Evolutionary conservation across 1,140 invertebrate genomes (phyloP), one percentile per base, ranked within the genome.

Genomic region (Polypedilum vanderplanki): DNA sequence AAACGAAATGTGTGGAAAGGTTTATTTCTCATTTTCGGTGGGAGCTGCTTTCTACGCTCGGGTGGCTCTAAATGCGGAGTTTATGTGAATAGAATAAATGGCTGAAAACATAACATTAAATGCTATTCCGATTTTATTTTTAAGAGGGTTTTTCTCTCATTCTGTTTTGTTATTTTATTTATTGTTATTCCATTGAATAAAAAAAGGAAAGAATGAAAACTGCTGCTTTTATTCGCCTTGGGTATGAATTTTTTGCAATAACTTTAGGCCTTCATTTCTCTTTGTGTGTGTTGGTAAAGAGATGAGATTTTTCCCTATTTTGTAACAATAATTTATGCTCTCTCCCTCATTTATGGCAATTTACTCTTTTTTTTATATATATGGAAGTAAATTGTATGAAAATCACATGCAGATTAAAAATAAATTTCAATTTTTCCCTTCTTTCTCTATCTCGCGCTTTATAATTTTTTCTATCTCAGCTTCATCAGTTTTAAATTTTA

Each of bases 371-470:
- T 18, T 70, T 3, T 10, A 5, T 5, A 15, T 17, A 20, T 18
- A 70, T 10, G 17, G 20, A 67, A 18, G 17, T 1, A 70, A 70
- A 70, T 18, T 22, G 9, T 70, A 70, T 70, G 65, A 70, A 70
- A 70, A 70, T 70, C 65, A 70, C n/a, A 70, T 70, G 65, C 65
- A 70, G 65, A 70, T 70, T 70, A 70, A 70, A 70, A 70, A 70
- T 70, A 70, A 70, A 70, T 70, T 70, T 70, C 65, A 20, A 22
- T 70, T 70, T 33, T 33, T 33, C 5, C 24, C 24, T 5, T 33
- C n/a, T n/a, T n/a, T n/a, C n/a, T 33, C 24, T 33, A 1, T 33
- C 5, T 33, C 24, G 24, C 24, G 24, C 24, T 33, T n/a, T n/a
- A n/a, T n/a, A n/a, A n/a, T n/a, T n/a, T n/a, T 33, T 33, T 33